Evolutionary conservation across 2,113 vertebrate genomes (phyloP), one percentile per base, ranked within the genome.

Genomic region (Gavialis gangeticus): DNA sequence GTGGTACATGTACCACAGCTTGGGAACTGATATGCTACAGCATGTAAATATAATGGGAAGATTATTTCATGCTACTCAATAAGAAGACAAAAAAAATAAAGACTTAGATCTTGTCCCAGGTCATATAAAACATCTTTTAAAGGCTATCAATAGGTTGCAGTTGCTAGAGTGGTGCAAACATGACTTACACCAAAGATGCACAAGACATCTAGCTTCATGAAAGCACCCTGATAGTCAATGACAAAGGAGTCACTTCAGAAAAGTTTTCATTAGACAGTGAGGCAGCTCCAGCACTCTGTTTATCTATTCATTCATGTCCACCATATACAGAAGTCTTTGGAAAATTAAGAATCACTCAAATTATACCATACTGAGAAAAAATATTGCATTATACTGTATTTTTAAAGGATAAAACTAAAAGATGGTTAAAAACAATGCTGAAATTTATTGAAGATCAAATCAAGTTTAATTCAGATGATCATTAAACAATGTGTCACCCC

Each of bases 161-260:
- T 63, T 94, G 93, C 92, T 95, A 81, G 82, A 92, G 93, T 93
- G 93, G 95, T 91, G 95, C 95, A 94, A 87, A 89, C 75, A 85
- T 91, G 88, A 92, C 93, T 95, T 90, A 91, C 75, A 91, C 84
- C 77, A 83, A 94, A 90, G 94, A 91, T 79, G 91, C 82, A 95
- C 83, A 95, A 97, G 79, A 88, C 90, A 91, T 62, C 85, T 96
- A 92, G 93, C 92, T 77, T 30, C 90, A 95, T 82, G 82, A 90
- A 88, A n/a, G 87, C 75, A 92, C 93, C 93, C 94, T 93, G 77
- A 46, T 28, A 92, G 96, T 91, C 96, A 96, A 95, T 96, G 97
- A 96, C 94, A 97, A 93, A 96, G 88, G 87, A 93, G 95, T 97
- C 96, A 95, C 95, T 95, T 91, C 89, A 10, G 62, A 10, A 2